These are phyloP conservation scores for Coleophora flavipennella DNA, from an alignment of 2,888 invertebrate genomes.

Conservation along the genomic window DNA sequence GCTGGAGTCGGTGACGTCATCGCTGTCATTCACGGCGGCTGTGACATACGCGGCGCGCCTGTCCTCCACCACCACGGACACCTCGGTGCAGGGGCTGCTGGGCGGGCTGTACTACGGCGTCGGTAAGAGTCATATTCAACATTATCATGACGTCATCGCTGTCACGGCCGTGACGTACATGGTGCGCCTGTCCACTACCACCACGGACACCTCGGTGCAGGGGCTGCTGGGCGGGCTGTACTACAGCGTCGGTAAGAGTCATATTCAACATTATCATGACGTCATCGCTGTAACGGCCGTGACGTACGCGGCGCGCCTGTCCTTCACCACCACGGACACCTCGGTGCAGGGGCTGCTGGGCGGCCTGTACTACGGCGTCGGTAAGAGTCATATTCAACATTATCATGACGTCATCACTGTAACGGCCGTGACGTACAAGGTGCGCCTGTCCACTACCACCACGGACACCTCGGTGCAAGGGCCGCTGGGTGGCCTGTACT, in stretches of 20 bases:
- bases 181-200: slow-evolving; percentile 79
- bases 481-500: slow-evolving; percentile 83
- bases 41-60: slow-evolving; percentile 84
- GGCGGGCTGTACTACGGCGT: slow-evolving; percentile 88
- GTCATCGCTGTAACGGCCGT: slow-evolving; percentile 81
- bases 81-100: slow-evolving; percentile 82
- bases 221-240: slow-evolving; percentile 85
- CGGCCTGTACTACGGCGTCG: slow-evolving; percentile 86
- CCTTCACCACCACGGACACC: slow-evolving; percentile 81
- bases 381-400: too few relatives aligned
- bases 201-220: slow-evolving; percentile 83
- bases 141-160: slow-evolving; percentile 83
- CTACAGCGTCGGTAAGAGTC: slow-evolving; percentile 83
- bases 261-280: too few relatives aligned
- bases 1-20: slow-evolving; percentile 82
- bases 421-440: slow-evolving; percentile 84
- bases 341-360: slow-evolving; percentile 84
- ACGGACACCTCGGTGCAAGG: slow-evolving; percentile 85
- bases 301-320: slow-evolving; percentile 82
- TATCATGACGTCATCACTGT: slow-evolving; percentile 82
- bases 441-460: slow-evolving; percentile 78
- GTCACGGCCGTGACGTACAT: slow-evolving; percentile 84
- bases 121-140: too few relatives aligned
- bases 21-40: slow-evolving; percentile 82
- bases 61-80: slow-evolving; percentile 81